Conservation (phyloP, 1,140 invertebrate genomes). For the Ruditapes philippinarum region DNA sequence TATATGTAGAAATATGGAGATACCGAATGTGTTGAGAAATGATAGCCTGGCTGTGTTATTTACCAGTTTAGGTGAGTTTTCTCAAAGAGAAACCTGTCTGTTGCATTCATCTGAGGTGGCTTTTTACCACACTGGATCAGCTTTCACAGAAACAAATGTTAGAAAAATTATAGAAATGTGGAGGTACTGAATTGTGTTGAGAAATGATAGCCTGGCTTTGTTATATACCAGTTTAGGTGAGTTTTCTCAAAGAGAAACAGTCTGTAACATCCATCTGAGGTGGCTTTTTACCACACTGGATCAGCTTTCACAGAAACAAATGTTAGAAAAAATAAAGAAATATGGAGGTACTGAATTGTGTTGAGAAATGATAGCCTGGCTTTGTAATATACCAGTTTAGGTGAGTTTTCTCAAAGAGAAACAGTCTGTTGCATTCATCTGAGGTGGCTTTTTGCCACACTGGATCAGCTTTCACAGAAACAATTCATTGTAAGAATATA, state of each 20-base stretch:
- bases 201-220: slow-evolving; percentile 32
- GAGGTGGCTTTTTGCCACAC: neutral
- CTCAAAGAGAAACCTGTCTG: neutral
- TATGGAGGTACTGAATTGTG: neutral
- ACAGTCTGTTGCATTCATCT: slow-evolving; percentile 8
- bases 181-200: neutral
- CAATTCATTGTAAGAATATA: neutral
- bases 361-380: slow-evolving; percentile 34
- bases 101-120: neutral
- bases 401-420: neutral
- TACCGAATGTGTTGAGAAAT: slow-evolving; percentile 14
- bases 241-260: neutral
- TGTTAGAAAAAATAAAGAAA: too few species aligned
- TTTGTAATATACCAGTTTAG: neutral
- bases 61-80: slow-evolving; percentile 1
- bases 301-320: slow-evolving; percentile 9
- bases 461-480: neutral
- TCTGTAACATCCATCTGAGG: slow-evolving; percentile 16
- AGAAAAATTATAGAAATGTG: too few species aligned
- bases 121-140: neutral
- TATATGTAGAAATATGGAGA: too few species aligned
- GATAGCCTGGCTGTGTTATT: neutral
- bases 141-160: neutral
- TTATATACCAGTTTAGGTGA: slow-evolving; percentile 12
- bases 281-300: slow-evolving; percentile 12